A percentile compares a stretch with the other conserved stretches of the same genome.
Conservation (phyloP, 35 echinoderm and acorn worm genomes). For the Chiridota heheva region DNA sequence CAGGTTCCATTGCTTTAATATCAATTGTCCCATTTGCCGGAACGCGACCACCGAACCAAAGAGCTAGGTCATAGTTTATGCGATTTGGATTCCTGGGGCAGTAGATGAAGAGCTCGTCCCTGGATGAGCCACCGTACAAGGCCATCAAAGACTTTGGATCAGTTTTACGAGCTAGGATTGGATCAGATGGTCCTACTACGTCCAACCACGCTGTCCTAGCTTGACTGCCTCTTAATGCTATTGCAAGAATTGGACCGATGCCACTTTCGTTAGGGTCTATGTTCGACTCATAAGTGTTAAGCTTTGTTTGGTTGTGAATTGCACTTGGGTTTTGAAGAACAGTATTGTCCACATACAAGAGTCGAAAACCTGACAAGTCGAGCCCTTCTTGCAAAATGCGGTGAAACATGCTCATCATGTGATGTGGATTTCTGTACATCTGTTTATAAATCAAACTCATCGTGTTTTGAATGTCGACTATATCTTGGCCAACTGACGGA, state of each 20-base stretch:
- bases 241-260: conserved; percentile 48
- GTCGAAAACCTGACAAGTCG: conserved; percentile 64
- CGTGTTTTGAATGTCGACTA: conserved; percentile 79
- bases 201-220: conserved; percentile 80
- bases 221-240: conserved; percentile 66
- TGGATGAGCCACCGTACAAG: conserved; percentile 60
- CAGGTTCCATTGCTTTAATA: neutral
- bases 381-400: conserved; percentile 79
- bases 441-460: conserved; percentile 72
- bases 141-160: conserved; percentile 90
- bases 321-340: conserved; percentile 22
- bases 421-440: conserved; percentile 52
- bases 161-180: conserved; percentile 74
- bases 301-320: conserved; percentile 15
- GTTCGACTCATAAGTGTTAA: too few relatives aligned
- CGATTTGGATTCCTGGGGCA: conserved; percentile 82
- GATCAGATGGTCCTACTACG: conserved; percentile 81
- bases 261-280: neutral
- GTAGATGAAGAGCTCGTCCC: conserved; percentile 73
- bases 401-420: conserved; percentile 69
- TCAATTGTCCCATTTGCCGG: conserved; percentile 69
- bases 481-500: conserved; percentile 45
- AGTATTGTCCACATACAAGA: conserved; percentile 66
- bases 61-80: conserved; percentile 76
- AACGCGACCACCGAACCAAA: conserved; percentile 91